phyloP scores from a whole-genome alignment of 1,140 invertebrate genomes.

The Sycobia sp. region DNA sequence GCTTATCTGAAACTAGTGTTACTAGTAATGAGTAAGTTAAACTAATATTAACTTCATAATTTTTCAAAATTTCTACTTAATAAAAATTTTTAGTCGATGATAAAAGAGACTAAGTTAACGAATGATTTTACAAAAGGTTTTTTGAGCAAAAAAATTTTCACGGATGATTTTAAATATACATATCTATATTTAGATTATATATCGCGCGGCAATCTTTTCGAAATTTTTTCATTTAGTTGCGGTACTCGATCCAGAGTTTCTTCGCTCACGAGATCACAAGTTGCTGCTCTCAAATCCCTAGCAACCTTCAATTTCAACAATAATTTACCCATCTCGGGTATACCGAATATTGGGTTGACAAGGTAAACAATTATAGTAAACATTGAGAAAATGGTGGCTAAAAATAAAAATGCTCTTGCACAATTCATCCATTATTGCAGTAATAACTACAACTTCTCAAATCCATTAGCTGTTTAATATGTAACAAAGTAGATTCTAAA shows the following conservation, averaged over 20 bases:
- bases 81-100: conserved; percentile 25
- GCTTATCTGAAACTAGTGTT: conserved; percentile 56
- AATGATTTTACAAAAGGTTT: conserved; percentile 14
- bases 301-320: conserved; percentile 62
- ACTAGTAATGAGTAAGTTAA: conserved; percentile 60
- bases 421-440: conserved; percentile 22
- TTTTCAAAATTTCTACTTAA: too few species aligned
- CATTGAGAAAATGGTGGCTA: conserved; percentile 7
- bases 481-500: background rate
- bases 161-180: conserved; percentile 6
- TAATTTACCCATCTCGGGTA: conserved; percentile 49
- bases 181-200: conserved; percentile 17
- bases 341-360: conserved; percentile 46
- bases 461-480: conserved; percentile 2
- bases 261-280: conserved; percentile 65
- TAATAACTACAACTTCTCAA: background rate
- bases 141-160: conserved; percentile 33
- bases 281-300: conserved; percentile 63
- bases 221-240: conserved; percentile 49
- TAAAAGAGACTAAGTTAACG: conserved; percentile 25
- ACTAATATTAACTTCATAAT: conserved; percentile 9
- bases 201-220: conserved; percentile 31
- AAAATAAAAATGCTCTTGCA: conserved; percentile 22
- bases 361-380: conserved; percentile 43
- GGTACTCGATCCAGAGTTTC: conserved; percentile 62